Percentiles rank a stretch among this genome's conserved stretches.
These are phyloP conservation scores for Trilocha varians DNA, from an alignment of 2,888 invertebrate genomes.

Conservation along the genomic window DNA sequence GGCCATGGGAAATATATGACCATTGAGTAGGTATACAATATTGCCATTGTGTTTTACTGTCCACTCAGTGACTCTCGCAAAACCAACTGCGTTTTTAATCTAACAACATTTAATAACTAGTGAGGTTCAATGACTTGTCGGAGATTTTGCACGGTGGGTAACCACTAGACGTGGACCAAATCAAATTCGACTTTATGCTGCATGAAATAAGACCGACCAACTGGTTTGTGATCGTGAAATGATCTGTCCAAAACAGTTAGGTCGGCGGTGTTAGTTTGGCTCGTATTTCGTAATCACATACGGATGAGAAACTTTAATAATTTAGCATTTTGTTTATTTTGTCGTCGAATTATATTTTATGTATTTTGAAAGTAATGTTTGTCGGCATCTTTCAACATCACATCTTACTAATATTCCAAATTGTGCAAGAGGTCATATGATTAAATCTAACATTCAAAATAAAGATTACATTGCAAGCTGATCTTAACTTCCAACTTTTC, in stretches of 20 bases:
- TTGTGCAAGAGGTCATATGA: too few relatives aligned
- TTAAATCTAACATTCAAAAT: too few relatives aligned
- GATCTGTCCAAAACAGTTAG: not conserved
- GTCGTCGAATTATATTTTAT: not conserved
- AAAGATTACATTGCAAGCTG: too few relatives aligned
- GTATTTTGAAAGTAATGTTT: not conserved
- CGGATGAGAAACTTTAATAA: not conserved
- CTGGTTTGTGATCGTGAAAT: not conserved
- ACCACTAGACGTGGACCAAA: not conserved
- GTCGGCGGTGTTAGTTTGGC: not conserved
- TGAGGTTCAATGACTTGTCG: not conserved
- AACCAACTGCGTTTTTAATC: not conserved
- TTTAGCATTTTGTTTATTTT: not conserved
- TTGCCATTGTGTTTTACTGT: too few relatives aligned
- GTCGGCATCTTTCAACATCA: not conserved
- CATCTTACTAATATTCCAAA: too few relatives aligned
- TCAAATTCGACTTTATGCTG: not conserved
- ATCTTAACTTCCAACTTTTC: too few relatives aligned
- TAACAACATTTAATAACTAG: not conserved
- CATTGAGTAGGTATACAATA: too few relatives aligned
- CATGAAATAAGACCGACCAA: not conserved
- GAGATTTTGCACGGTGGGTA: not conserved
- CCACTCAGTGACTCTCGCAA: too few relatives aligned
- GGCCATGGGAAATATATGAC: too few relatives aligned
- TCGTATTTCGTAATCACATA: not conserved